A percentile compares a stretch with the other conserved stretches of the same genome.
phyloP scores from a whole-genome alignment of 2,113 vertebrate species.

The Xenotilapia longispinis region DNA sequence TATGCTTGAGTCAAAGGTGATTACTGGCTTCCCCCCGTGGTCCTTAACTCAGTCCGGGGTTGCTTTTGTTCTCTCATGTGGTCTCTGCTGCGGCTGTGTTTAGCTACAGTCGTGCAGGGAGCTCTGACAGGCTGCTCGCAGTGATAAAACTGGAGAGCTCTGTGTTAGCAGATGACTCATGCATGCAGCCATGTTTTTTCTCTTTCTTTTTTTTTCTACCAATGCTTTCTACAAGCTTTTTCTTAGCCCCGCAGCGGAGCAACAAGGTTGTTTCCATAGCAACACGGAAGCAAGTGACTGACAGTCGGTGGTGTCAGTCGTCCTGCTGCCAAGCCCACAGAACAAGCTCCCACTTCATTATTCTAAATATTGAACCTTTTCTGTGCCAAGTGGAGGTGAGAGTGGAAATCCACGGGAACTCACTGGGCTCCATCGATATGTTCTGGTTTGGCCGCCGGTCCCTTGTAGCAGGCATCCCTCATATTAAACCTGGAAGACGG shows the following conservation, averaged over 20 bases:
- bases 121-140: constrained; percentile 24
- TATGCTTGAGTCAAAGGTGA: background rate
- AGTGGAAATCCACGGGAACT: constrained; percentile 5
- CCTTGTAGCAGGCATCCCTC: constrained; percentile 2
- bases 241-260: constrained; percentile 33
- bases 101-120: constrained; percentile 18
- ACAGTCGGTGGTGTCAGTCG: constrained; percentile 30
- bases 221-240: constrained; percentile 5
- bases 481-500: background rate
- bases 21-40: background rate
- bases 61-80: constrained; percentile 24
- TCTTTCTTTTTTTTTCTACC: background rate
- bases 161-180: constrained; percentile 61
- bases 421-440: background rate
- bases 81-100: constrained; percentile 20
- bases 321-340: constrained; percentile 18
- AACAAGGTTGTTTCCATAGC: constrained; percentile 63
- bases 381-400: constrained; percentile 27
- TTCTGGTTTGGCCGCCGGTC: background rate
- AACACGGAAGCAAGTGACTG: constrained; percentile 48
- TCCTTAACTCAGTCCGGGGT: background rate
- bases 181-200: constrained; percentile 21
- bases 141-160: constrained; percentile 24
- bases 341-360: constrained; percentile 29
- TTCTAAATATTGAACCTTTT: constrained; percentile 33